Percentiles rank a stretch among this genome's conserved stretches.
These are phyloP conservation scores for Notothenia rossii DNA, from an alignment of 2,113 vertebrate species.

Conservation along the genomic window DNA sequence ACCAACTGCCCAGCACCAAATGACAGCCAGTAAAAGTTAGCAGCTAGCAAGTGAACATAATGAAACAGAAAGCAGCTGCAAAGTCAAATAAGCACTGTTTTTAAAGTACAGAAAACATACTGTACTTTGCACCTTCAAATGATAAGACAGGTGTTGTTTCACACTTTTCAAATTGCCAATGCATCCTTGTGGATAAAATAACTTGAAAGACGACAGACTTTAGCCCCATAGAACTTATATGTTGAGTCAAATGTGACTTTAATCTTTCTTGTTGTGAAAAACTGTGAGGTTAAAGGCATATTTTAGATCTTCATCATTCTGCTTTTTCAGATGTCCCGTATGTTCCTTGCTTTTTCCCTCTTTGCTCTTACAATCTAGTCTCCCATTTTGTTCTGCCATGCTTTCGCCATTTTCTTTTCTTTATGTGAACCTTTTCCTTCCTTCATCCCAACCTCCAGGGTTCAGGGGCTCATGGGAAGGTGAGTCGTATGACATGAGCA, in stretches of 20 bases:
- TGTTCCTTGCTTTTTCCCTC: not conserved
- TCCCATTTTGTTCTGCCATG: conserved; percentile 1
- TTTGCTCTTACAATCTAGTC: not conserved
- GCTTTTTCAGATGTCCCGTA: not conserved
- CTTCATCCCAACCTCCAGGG: conserved; percentile 78
- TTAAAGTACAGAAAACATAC: no score
- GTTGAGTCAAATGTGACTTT: not conserved
- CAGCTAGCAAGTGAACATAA: not conserved
- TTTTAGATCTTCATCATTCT: not conserved
- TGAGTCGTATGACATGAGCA: conserved; percentile 76
- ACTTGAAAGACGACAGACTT: not conserved
- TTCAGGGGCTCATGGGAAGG: conserved; percentile 79
- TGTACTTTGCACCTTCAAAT: not conserved
- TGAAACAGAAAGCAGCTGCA: not conserved
- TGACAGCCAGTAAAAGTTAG: not conserved
- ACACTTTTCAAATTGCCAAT: not conserved
- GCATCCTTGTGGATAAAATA: not conserved
- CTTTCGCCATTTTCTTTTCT: conserved; percentile 14
- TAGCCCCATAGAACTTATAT: not conserved
- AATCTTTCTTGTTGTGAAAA: no score
- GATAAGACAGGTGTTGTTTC: not conserved
- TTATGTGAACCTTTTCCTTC: conserved; percentile 4
- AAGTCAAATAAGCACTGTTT: not conserved
- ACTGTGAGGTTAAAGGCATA: no score
- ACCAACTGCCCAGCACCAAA: not conserved